These are phyloP conservation scores for Sula dactylatra DNA, from an alignment of 2,113 vertebrate species.

Conservation along the genomic window DNA sequence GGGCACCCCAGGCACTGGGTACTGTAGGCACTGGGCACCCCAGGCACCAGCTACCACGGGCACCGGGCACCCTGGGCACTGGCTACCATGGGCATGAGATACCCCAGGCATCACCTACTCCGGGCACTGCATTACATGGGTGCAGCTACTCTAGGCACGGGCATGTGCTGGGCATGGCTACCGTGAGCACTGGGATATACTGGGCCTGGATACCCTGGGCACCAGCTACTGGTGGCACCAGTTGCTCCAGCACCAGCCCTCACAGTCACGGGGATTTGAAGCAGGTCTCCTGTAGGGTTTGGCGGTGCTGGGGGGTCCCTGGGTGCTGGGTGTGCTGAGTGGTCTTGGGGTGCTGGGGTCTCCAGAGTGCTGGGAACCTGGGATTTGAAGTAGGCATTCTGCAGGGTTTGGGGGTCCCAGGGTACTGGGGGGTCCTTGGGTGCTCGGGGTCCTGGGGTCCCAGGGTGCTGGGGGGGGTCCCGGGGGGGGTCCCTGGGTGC, in stretches of 20 bases:
- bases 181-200: background rate
- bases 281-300: slow-evolving; percentile 80
- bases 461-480: no score
- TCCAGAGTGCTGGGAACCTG: no score
- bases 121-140: background rate
- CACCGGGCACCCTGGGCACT: no score
- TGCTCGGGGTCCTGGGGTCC: no score
- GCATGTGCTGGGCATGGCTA: background rate
- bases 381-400: no score
- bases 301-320: no score
- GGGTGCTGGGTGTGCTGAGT: background rate
- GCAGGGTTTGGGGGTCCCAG: background rate
- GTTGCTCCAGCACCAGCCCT: background rate
- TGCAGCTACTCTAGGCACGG: no score
- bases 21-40: fast-evolving
- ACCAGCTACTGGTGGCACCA: background rate
- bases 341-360: background rate
- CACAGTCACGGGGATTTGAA: background rate
- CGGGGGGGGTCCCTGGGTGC: background rate
- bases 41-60: fast-evolving
- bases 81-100: background rate
- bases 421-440: background rate
- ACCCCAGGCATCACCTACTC: background rate
- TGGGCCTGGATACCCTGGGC: background rate
- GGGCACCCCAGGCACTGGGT: fast-evolving